Evolutionary conservation across 2,113 vertebrate species (phyloP).

Genomic region (Myocastor coypus): DNA sequence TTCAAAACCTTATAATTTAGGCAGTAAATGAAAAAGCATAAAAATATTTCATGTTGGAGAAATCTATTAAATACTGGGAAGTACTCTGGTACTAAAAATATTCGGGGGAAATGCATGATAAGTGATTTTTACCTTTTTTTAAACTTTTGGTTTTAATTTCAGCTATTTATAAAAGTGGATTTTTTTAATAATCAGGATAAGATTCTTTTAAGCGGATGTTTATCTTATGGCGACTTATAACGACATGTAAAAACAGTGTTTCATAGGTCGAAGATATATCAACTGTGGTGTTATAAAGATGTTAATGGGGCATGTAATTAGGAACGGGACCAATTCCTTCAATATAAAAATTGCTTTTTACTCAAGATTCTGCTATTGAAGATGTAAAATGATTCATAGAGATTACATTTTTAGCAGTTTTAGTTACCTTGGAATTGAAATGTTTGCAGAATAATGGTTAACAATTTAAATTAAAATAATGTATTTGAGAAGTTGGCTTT

Average conservation of each 20-base stretch:
- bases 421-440: background rate
- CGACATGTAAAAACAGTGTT: constrained; percentile 50
- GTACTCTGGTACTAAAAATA: background rate
- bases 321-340: constrained; percentile 27
- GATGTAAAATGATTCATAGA: constrained; percentile 22
- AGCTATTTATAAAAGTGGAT: background rate
- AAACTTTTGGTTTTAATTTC: constrained; percentile 24
- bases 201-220: background rate
- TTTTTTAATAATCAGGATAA: constrained; percentile 37
- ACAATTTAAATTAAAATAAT: background rate
- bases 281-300: constrained; percentile 48
- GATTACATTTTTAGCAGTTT: background rate
- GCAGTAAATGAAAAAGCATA: background rate
- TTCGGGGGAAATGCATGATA: background rate
- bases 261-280: constrained; percentile 44
- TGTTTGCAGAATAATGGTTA: background rate
- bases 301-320: constrained; percentile 31
- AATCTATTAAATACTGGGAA: background rate
- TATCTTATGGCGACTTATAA: background rate
- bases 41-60: background rate
- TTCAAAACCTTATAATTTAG: background rate
- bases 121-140: background rate
- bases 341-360: background rate
- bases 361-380: constrained; percentile 39
- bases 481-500: background rate